These are phyloP conservation scores for Characodon lateralis DNA, from an alignment of 2,797 vertebrate genomes.

Conservation along the genomic window DNA sequence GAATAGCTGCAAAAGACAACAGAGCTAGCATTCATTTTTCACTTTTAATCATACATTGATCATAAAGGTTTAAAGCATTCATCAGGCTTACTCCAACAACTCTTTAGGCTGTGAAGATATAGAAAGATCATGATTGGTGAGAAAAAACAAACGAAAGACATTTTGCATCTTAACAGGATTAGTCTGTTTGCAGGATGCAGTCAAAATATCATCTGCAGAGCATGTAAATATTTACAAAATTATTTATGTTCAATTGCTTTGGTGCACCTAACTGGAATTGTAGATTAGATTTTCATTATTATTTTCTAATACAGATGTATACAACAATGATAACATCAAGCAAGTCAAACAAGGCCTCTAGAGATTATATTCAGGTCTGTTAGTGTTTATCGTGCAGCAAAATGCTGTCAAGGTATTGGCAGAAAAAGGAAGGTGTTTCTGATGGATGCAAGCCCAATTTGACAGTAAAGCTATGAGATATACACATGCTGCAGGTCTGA, in stretches of 20 bases:
- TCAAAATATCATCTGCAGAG: slow-evolving; percentile 9
- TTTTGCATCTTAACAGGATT: background rate
- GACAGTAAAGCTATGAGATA: slow-evolving; percentile 36
- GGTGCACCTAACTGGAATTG: background rate
- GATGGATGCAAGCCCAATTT: slow-evolving; percentile 45
- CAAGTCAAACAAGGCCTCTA: slow-evolving; percentile 1
- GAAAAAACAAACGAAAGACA: slow-evolving; percentile 2
- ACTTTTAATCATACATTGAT: slow-evolving; percentile 38
- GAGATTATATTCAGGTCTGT: background rate
- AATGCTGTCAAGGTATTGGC: slow-evolving; percentile 3
- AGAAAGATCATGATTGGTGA: slow-evolving; percentile 11
- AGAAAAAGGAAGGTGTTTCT: slow-evolving; percentile 25
- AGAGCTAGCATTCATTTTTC: slow-evolving; percentile 33
- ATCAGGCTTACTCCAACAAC: slow-evolving; percentile 20
- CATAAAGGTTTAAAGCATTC: slow-evolving; percentile 31
- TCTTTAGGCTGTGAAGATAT: background rate
- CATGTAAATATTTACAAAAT: background rate
- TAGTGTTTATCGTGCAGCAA: slow-evolving; percentile 10
- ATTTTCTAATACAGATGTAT: background rate
- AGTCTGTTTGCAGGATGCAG: slow-evolving; percentile 1
- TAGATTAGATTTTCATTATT: background rate
- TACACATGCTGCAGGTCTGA: slow-evolving; percentile 31
- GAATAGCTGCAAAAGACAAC: slow-evolving; percentile 24
- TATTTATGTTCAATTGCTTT: background rate
- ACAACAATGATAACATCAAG: slow-evolving; percentile 2